phyloP scores from a whole-genome alignment of 2,888 invertebrate genomes.

The Quadriops clusia region DNA sequence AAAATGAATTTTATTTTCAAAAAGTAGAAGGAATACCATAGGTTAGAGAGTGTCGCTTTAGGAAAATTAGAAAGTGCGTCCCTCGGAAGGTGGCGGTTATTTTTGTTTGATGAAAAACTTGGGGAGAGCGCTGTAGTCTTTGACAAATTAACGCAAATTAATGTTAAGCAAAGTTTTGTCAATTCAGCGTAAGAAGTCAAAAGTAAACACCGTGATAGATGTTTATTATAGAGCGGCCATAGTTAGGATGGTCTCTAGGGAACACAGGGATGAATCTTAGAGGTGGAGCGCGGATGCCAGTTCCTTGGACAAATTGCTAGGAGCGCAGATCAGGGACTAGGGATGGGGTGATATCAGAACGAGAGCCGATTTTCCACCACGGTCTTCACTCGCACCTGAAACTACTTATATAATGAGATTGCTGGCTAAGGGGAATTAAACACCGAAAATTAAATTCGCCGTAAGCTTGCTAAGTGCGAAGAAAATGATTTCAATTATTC shows the following conservation, averaged over 20 bases:
- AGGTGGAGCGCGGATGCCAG: constrained; percentile 30
- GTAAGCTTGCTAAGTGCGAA: too few species aligned
- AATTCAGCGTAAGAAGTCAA: constrained; percentile 26
- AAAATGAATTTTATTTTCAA: too few species aligned
- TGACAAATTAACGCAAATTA: constrained; percentile 14
- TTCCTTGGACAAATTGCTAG: constrained; percentile 36
- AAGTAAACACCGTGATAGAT: constrained; percentile 36
- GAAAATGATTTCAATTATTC: too few species aligned
- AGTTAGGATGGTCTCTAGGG: constrained; percentile 34
- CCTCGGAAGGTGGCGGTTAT: neutral
- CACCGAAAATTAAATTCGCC: neutral
- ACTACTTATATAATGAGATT: neutral
- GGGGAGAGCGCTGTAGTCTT: neutral
- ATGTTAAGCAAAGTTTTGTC: constrained; percentile 22
- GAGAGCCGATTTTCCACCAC: constrained; percentile 17
- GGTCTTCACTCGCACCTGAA: constrained; percentile 4
- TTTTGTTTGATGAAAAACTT: constrained; percentile 1
- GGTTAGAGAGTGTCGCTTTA: too few species aligned
- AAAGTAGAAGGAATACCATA: too few species aligned
- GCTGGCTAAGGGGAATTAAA: neutral
- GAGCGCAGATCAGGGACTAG: constrained; percentile 28
- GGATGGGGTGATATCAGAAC: constrained; percentile 20
- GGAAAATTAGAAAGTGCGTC: too few species aligned
- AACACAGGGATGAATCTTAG: constrained; percentile 33
- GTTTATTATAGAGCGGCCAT: constrained; percentile 36